These are phyloP conservation scores for Lasioglossum lativentre DNA, from an alignment of 2,888 invertebrate species.

Conservation along the genomic window DNA sequence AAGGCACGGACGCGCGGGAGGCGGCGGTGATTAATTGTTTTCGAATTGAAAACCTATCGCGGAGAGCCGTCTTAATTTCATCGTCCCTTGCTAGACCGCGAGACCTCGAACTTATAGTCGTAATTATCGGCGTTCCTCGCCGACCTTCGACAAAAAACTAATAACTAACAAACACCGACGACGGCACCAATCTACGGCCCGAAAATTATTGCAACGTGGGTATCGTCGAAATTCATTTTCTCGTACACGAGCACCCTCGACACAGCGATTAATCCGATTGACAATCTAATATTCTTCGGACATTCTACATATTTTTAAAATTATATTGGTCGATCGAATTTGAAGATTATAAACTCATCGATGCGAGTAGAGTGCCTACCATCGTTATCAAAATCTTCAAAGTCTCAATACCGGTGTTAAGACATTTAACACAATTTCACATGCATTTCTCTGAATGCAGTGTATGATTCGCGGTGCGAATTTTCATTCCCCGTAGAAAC, in stretches of 20 bases:
- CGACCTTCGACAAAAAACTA: constrained; percentile 43
- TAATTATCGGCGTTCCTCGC: constrained; percentile 51
- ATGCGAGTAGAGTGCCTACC: background rate
- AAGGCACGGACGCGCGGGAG: constrained; percentile 71
- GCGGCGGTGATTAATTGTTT: constrained; percentile 82
- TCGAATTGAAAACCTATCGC: constrained; percentile 83
- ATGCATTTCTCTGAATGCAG: background rate
- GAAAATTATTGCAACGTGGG: background rate
- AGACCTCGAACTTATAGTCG: constrained; percentile 57
- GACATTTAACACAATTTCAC: background rate
- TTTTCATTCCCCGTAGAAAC: constrained; percentile 1
- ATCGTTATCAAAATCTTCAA: background rate
- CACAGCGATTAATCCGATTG: background rate
- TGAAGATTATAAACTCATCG: background rate
- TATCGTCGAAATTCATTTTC: background rate
- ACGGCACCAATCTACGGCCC: constrained; percentile 23
- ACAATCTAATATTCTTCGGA: too few relatives aligned
- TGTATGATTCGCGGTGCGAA: background rate
- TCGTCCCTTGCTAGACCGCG: constrained; percentile 58
- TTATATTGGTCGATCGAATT: too few relatives aligned
- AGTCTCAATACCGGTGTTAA: background rate
- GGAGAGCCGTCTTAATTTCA: constrained; percentile 78
- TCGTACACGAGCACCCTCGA: background rate
- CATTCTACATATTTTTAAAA: too few relatives aligned
- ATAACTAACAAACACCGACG: constrained; percentile 51